Conservation (phyloP, 2,113 vertebrate genomes). For the Cyprinodon variegatus region DNA sequence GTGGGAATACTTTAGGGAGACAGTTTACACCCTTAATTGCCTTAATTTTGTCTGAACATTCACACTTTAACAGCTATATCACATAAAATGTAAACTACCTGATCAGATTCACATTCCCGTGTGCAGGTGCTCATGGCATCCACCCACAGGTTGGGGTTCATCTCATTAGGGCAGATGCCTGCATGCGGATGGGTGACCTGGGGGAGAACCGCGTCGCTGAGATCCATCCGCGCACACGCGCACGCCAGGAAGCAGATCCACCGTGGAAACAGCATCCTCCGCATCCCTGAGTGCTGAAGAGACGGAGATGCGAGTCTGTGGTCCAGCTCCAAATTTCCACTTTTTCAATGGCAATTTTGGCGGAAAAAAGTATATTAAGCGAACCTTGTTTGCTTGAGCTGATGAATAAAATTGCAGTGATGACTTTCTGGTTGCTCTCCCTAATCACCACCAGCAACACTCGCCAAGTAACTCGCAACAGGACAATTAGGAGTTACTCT, state of each 20-base stretch:
- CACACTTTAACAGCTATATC: background rate
- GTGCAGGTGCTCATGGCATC: slow-evolving; percentile 98
- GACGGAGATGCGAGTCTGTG: background rate
- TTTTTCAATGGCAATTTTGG: background rate
- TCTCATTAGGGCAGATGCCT: slow-evolving; percentile 97
- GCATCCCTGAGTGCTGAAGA: slow-evolving; percentile 76
- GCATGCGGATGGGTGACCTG: slow-evolving; percentile 87
- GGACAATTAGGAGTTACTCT: slow-evolving; percentile 86
- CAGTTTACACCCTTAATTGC: background rate
- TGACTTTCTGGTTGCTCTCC: slow-evolving; percentile 80
- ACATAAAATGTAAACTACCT: slow-evolving; percentile 80
- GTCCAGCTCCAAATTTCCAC: background rate
- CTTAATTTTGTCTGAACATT: too few relatives aligned
- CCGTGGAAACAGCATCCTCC: slow-evolving; percentile 77
- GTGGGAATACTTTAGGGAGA: background rate
- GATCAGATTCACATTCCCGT: slow-evolving; percentile 90
- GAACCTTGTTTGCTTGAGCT: slow-evolving; percentile 20
- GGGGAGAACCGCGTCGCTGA: slow-evolving; percentile 73
- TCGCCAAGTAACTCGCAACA: slow-evolving; percentile 80
- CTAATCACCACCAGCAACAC: slow-evolving; percentile 75
- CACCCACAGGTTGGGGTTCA: slow-evolving; percentile 99
- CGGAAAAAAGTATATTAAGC: background rate
- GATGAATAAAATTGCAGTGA: slow-evolving; percentile 46
- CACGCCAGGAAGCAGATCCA: slow-evolving; percentile 84
- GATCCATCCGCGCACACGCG: slow-evolving; percentile 76